A percentile compares a stretch with the other conserved stretches of the same genome.
Conservation (phyloP, 2,888 invertebrate species). For the Sabatieria punctata region DNA sequence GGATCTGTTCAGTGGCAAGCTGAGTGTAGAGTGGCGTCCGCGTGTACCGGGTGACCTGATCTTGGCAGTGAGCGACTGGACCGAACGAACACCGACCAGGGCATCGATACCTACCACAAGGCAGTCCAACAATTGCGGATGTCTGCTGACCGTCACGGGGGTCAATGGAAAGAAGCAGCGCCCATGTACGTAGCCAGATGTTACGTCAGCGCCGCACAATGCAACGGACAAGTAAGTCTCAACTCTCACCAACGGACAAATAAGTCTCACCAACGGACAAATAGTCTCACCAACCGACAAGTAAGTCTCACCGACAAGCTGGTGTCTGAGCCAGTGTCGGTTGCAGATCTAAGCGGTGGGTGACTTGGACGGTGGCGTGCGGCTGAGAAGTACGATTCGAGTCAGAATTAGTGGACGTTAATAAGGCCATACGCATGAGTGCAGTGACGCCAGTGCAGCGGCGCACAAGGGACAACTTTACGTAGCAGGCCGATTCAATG, state of each 20-base stretch:
- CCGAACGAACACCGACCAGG: conserved; percentile 60
- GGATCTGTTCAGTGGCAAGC: not conserved
- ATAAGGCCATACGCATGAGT: conserved; percentile 57
- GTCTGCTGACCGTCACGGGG: too few species aligned
- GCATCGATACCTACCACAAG: too few species aligned
- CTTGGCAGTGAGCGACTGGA: conserved; percentile 43
- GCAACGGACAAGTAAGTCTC: too few species aligned
- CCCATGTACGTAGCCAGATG: conserved; percentile 40
- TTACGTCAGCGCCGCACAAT: conserved; percentile 64
- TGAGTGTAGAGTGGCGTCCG: conserved; percentile 36
- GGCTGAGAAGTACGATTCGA: conserved; percentile 69
- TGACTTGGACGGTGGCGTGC: conserved; percentile 45
- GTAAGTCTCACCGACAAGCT: too few species aligned
- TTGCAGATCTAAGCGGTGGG: conserved; percentile 34
- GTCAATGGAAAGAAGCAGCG: conserved; percentile 6
- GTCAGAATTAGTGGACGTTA: conserved; percentile 54
- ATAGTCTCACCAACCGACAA: too few species aligned
- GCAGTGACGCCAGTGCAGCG: conserved; percentile 61
- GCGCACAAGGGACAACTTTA: conserved; percentile 41
- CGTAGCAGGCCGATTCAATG: conserved; percentile 61
- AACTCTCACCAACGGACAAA: too few species aligned
- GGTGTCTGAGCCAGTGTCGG: too few species aligned
- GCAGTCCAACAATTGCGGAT: too few species aligned
- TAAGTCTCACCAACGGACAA: too few species aligned
- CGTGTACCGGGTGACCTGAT: conserved; percentile 44